phyloP scores from a whole-genome alignment of 2,113 vertebrate genomes.

The Pluvianellus socialis region DNA sequence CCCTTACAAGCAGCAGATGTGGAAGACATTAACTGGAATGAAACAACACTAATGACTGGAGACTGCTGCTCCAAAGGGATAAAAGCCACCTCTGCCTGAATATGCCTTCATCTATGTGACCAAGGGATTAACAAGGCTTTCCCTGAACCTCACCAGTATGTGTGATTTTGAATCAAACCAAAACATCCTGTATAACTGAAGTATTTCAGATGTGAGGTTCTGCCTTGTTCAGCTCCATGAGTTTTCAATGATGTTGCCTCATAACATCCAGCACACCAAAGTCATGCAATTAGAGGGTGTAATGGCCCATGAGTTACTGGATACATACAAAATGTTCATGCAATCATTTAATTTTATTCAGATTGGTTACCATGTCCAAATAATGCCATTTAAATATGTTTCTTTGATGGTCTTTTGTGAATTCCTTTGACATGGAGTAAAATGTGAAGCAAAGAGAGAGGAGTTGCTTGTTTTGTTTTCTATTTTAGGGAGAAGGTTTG shows the following conservation, averaged over 20 bases:
- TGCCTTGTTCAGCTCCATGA: not conserved
- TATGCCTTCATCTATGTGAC: not conserved
- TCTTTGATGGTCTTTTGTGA: not conserved
- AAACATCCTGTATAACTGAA: not conserved
- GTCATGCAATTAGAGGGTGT: not conserved
- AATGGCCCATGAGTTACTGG: not conserved
- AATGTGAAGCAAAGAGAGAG: not conserved
- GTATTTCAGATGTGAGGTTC: not conserved
- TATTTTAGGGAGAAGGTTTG: not conserved
- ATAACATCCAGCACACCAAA: not conserved
- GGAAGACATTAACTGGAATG: not conserved
- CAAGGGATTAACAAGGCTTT: not conserved
- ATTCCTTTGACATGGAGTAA: not conserved
- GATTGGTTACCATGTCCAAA: not conserved
- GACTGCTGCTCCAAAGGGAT: not conserved
- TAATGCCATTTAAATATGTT: not conserved
- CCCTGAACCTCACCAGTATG: not conserved
- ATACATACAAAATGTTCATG: not conserved
- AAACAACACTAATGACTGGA: not conserved
- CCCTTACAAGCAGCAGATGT: not conserved
- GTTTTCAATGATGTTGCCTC: not conserved
- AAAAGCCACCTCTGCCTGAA: not conserved
- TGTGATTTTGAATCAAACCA: not conserved
- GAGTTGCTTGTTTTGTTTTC: not conserved
- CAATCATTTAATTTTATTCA: not conserved